Percentiles rank a stretch among this genome's conserved stretches.
Conservation (phyloP, 2,888 invertebrate genomes). For the Steinernema hermaphroditum region DNA sequence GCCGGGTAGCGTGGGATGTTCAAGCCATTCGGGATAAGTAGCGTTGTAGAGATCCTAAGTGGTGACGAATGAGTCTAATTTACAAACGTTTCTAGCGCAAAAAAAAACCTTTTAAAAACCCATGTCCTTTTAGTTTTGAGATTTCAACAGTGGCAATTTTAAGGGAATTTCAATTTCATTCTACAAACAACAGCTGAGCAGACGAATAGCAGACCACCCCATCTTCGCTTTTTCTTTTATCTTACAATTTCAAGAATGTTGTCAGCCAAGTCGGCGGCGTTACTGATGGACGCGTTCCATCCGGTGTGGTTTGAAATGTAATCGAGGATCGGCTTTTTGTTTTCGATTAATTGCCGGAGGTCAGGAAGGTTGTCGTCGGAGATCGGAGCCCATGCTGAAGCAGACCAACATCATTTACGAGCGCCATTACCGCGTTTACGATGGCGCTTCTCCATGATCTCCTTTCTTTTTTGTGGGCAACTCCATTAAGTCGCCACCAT, state of each 20-base stretch:
- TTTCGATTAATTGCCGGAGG: constrained; percentile 38
- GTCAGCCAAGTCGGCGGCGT: constrained; percentile 56
- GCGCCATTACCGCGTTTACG: constrained; percentile 12
- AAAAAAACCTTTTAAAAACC: too few relatives aligned
- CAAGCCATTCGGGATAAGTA: constrained; percentile 49
- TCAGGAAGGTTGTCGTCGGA: constrained; percentile 45
- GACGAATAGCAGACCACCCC: too few relatives aligned
- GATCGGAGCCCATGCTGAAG: constrained; percentile 50
- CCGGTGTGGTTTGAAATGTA: constrained; percentile 47
- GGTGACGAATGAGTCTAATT: not conserved
- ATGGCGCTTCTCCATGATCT: not conserved
- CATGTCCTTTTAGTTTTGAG: too few relatives aligned
- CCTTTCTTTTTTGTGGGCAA: not conserved
- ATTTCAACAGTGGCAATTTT: too few relatives aligned
- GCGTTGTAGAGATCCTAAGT: constrained; percentile 36
- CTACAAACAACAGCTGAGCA: too few relatives aligned
- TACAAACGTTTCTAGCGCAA: too few relatives aligned
- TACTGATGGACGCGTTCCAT: constrained; percentile 48
- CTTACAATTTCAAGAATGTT: constrained; percentile 52
- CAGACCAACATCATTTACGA: constrained; percentile 1
- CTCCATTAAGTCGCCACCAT: not conserved
- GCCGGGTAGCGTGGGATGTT: constrained; percentile 44
- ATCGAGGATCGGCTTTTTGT: constrained; percentile 39
- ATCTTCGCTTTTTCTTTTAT: too few relatives aligned
- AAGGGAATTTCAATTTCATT: too few relatives aligned